A percentile compares a stretch with the other conserved stretches of the same genome.
These are phyloP conservation scores for Boleophthalmus pectinirostris DNA, from an alignment of 2,113 vertebrate genomes.

Conservation along the genomic window DNA sequence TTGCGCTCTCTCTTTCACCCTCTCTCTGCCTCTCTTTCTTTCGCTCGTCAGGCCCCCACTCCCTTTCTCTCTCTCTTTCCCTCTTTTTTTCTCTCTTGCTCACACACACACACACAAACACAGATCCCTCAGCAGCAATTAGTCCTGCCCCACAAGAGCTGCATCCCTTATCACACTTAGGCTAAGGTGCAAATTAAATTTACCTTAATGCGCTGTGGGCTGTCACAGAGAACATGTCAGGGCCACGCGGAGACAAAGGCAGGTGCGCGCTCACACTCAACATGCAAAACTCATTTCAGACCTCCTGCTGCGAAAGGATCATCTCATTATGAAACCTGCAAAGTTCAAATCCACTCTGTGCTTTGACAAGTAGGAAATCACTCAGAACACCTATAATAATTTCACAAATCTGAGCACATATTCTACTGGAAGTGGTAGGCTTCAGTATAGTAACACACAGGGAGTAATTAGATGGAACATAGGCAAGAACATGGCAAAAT, in stretches of 20 bases:
- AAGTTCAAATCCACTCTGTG: constrained; percentile 12
- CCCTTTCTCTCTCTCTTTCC: not conserved
- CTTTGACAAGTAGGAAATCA: constrained; percentile 11
- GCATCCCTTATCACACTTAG: constrained; percentile 83
- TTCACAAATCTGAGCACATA: not conserved
- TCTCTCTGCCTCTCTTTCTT: constrained; percentile 55
- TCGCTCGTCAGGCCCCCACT: too few relatives aligned
- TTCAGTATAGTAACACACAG: not conserved
- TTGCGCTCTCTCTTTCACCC: constrained; percentile 68
- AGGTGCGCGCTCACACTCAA: constrained; percentile 25
- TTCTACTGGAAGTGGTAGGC: not conserved
- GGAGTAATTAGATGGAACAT: not conserved
- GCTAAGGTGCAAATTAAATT: constrained; percentile 83
- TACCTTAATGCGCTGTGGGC: constrained; percentile 66
- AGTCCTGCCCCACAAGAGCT: constrained; percentile 85
- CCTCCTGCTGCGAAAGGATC: constrained; percentile 3
- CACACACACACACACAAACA: constrained; percentile 60
- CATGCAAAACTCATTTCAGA: constrained; percentile 15
- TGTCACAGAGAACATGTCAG: constrained; percentile 68
- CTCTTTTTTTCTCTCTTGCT: too few relatives aligned
- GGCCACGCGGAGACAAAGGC: constrained; percentile 38
- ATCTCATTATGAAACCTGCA: constrained; percentile 14
- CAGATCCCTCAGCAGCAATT: constrained; percentile 83
- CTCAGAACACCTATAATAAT: constrained; percentile 9
- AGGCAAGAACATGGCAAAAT: not conserved